A percentile compares a stretch with the other conserved stretches of the same genome.
Evolutionary conservation across 2,797 vertebrate species (phyloP).

Genomic region (Delichon dasypus): DNA sequence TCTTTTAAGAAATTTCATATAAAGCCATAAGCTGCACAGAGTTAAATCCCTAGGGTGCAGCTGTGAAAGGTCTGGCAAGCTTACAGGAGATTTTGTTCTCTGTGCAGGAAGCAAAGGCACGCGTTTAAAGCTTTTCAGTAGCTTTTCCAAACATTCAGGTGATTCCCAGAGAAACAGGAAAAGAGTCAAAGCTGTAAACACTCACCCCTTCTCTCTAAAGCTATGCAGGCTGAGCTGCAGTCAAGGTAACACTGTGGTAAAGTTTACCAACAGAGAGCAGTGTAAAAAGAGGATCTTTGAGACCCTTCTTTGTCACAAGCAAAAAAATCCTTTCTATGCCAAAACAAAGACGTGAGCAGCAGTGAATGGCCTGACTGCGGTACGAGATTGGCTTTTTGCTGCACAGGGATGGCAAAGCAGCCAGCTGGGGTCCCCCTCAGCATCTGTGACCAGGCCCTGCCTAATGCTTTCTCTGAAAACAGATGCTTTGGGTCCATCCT

Average conservation of each 20-base stretch:
- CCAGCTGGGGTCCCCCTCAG: neutral
- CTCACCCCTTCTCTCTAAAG: neutral
- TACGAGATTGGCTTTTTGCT: neutral
- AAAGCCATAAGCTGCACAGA: neutral
- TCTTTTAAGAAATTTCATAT: neutral
- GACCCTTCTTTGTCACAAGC: neutral
- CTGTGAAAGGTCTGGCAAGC: constrained; percentile 26
- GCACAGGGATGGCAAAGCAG: neutral
- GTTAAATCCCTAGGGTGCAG: neutral
- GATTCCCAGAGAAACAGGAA: neutral
- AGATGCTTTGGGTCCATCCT: neutral
- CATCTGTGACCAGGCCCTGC: neutral
- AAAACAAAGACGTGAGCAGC: neutral
- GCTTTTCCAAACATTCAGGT: neutral
- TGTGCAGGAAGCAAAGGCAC: neutral
- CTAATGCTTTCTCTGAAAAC: neutral
- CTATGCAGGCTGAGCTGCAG: rapidly evolving
- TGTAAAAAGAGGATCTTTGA: neutral
- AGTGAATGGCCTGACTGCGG: neutral
- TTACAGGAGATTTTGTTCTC: constrained; percentile 14
- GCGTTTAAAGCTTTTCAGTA: neutral
- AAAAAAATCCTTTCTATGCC: neutral
- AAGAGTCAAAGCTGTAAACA: neutral
- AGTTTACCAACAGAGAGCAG: neutral
- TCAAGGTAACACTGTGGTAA: neutral